A percentile compares a stretch with the other conserved stretches of the same genome.
phyloP scores from a whole-genome alignment of 2,113 vertebrate genomes.

The Baryphthengus martii region DNA sequence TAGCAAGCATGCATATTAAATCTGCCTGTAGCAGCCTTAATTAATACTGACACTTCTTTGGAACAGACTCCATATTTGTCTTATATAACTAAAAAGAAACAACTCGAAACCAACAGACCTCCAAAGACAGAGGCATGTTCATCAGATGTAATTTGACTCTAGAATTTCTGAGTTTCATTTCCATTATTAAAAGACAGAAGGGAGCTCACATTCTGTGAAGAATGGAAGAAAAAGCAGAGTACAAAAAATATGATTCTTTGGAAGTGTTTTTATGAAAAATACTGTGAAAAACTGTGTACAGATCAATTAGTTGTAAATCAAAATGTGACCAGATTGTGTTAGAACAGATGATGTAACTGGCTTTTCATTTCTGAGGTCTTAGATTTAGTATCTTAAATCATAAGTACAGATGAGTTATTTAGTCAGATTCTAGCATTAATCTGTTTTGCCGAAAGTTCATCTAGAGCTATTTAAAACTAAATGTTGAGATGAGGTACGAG shows the following conservation, averaged over 20 bases:
- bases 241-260: neutral
- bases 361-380: constrained; percentile 8
- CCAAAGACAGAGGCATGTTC: neutral
- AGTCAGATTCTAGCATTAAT: neutral
- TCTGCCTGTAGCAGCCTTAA: neutral
- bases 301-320: constrained; percentile 34
- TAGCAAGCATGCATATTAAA: neutral
- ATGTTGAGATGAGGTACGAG: neutral
- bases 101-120: neutral
- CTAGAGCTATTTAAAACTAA: neutral
- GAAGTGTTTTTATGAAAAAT: neutral
- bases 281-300: neutral
- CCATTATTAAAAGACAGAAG: neutral
- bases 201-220: neutral
- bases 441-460: constrained; percentile 16
- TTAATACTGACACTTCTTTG: neutral
- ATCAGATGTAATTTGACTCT: neutral
- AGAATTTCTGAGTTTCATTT: neutral
- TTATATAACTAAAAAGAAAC: neutral
- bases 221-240: neutral
- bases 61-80: neutral
- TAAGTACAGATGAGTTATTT: constrained; percentile 8
- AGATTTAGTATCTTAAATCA: constrained; percentile 9
- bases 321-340: constrained; percentile 7
- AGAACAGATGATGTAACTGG: constrained; percentile 16